phyloP scores from a whole-genome alignment of 2,113 vertebrate genomes.

The Phaethornis superciliosus region DNA sequence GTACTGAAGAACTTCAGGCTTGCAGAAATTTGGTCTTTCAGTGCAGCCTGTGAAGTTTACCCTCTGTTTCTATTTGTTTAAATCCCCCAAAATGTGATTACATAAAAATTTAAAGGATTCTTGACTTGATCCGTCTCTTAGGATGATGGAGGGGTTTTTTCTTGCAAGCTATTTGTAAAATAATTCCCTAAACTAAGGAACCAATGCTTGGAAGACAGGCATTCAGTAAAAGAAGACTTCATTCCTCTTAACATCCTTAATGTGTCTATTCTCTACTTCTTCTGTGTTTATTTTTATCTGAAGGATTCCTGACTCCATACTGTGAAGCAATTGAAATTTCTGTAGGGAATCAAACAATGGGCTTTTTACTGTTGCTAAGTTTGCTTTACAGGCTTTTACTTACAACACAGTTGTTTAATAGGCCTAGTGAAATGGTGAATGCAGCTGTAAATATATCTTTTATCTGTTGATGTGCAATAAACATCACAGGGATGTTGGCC shows the following conservation, averaged over 20 bases:
- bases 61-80: neutral
- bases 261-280: constrained; percentile 5
- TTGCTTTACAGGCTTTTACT: constrained; percentile 55
- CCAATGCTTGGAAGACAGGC: neutral
- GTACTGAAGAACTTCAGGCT: neutral
- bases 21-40: neutral
- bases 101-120: neutral
- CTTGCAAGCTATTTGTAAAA: neutral
- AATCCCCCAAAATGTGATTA: neutral
- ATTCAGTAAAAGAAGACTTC: constrained; percentile 16
- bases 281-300: constrained; percentile 63
- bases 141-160: accelerated
- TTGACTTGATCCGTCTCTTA: neutral
- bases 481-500: neutral
- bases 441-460: constrained; percentile 59
- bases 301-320: constrained; percentile 65
- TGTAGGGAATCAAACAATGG: constrained; percentile 53
- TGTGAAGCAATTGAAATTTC: constrained; percentile 63
- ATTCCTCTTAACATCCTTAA: constrained; percentile 7
- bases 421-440: constrained; percentile 55
- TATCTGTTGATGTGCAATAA: constrained; percentile 50
- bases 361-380: constrained; percentile 60
- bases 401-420: constrained; percentile 54
- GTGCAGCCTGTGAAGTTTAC: neutral
- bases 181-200: neutral